Conservation (phyloP, 1,140 invertebrate genomes). For the Drosophila triauraria region DNA sequence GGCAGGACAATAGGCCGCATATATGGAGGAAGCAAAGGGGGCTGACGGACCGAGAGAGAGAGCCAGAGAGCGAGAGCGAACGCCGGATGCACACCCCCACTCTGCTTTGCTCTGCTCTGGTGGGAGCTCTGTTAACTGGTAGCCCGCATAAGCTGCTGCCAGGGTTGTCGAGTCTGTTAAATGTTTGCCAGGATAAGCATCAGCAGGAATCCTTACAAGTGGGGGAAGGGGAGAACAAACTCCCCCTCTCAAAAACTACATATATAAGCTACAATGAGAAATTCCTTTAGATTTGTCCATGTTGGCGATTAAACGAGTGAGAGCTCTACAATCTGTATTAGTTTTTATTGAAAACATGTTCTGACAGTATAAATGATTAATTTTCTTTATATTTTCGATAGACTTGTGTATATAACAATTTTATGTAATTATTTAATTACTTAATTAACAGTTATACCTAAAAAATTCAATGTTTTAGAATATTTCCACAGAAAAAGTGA, state of each 20-base stretch:
- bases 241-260: too few relatives aligned
- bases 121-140: slow-evolving; percentile 47
- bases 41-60: slow-evolving; percentile 2
- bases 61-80: not conserved
- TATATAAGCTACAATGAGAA: too few relatives aligned
- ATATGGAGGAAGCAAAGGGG: not conserved
- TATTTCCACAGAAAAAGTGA: too few relatives aligned
- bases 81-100: slow-evolving; percentile 36
- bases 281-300: not conserved
- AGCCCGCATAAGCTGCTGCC: slow-evolving; percentile 5
- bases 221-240: not conserved
- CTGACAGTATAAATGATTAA: too few relatives aligned
- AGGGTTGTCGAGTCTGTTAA: slow-evolving; percentile 33
- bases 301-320: too few relatives aligned
- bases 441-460: too few relatives aligned
- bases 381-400: too few relatives aligned
- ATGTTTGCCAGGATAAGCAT: slow-evolving; percentile 1
- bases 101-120: not conserved
- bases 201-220: not conserved
- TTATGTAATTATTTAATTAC: too few relatives aligned
- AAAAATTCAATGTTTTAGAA: too few relatives aligned
- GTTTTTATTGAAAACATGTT: too few relatives aligned
- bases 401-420: too few relatives aligned
- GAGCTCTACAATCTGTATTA: too few relatives aligned
- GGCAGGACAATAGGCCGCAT: slow-evolving; percentile 15